A percentile compares a stretch with the other conserved stretches of the same genome.
Conservation (phyloP, 2,888 invertebrate species). For the Galeruca laticollis region DNA sequence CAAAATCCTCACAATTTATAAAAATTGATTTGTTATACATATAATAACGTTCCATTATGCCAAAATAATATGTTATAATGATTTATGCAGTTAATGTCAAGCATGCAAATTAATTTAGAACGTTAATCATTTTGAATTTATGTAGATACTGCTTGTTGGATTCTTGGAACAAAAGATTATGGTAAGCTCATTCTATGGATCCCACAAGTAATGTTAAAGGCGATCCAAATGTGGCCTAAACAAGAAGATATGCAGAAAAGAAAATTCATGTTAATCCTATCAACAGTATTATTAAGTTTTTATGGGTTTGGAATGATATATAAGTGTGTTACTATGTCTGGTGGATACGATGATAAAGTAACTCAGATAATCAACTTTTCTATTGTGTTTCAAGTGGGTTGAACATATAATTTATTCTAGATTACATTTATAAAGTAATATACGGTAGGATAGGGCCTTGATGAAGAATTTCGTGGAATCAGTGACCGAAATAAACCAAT, state of each 20-base stretch:
- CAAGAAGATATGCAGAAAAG: slow-evolving; percentile 1
- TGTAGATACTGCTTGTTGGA: slow-evolving; percentile 2
- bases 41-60: too few species aligned
- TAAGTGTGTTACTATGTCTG: not conserved
- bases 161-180: slow-evolving; percentile 16
- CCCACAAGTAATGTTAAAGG: slow-evolving; percentile 8
- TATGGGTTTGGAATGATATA: slow-evolving; percentile 2
- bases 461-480: too few species aligned
- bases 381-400: not conserved
- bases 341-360: not conserved
- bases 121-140: not conserved
- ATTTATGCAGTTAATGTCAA: too few species aligned
- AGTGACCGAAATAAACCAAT: too few species aligned
- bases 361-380: not conserved
- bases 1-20: too few species aligned
- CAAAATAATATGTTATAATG: too few species aligned
- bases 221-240: slow-evolving; percentile 13
- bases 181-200: slow-evolving; percentile 19
- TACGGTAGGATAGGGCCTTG: too few species aligned
- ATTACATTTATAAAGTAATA: too few species aligned
- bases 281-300: not conserved
- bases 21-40: too few species aligned
- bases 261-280: not conserved
- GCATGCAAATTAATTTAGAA: too few species aligned
- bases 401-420: not conserved